A percentile compares a stretch with the other conserved stretches of the same genome.
These are phyloP conservation scores for Phanerotoma sp. DNA, from an alignment of 2,888 invertebrate genomes.

Conservation along the genomic window DNA sequence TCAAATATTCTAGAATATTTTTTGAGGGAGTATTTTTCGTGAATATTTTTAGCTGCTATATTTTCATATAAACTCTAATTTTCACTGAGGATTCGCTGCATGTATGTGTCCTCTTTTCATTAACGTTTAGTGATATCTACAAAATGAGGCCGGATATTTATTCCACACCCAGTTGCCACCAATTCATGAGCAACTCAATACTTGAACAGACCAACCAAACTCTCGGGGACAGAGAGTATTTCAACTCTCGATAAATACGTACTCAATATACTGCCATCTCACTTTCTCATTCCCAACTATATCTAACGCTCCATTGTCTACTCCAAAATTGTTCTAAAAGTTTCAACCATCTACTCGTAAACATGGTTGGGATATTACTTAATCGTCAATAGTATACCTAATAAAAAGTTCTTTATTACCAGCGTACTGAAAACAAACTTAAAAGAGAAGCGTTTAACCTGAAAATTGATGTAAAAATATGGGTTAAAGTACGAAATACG, in stretches of 20 bases:
- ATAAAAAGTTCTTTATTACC: constrained; percentile 5
- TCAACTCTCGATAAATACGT: not conserved
- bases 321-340: too few species aligned
- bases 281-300: too few species aligned
- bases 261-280: not conserved
- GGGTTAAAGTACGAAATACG: constrained; percentile 1
- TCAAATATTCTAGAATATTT: too few species aligned
- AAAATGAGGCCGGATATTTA: constrained; percentile 49
- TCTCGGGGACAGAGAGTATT: too few species aligned
- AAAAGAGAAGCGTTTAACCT: constrained; percentile 3
- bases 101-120: not conserved
- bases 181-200: constrained; percentile 4
- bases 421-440: not conserved
- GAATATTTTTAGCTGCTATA: too few species aligned
- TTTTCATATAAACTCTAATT: too few species aligned
- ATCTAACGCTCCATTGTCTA: too few species aligned
- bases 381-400: not conserved
- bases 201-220: not conserved
- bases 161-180: constrained; percentile 43
- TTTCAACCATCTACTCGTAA: not conserved
- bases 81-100: too few species aligned
- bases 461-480: constrained; percentile 5
- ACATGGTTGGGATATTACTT: not conserved
- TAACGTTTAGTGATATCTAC: constrained; percentile 6
- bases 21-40: too few species aligned